A percentile compares a stretch with the other conserved stretches of the same genome.
phyloP scores from a whole-genome alignment of 2,888 invertebrate genomes.

The Brenthis hecate region DNA sequence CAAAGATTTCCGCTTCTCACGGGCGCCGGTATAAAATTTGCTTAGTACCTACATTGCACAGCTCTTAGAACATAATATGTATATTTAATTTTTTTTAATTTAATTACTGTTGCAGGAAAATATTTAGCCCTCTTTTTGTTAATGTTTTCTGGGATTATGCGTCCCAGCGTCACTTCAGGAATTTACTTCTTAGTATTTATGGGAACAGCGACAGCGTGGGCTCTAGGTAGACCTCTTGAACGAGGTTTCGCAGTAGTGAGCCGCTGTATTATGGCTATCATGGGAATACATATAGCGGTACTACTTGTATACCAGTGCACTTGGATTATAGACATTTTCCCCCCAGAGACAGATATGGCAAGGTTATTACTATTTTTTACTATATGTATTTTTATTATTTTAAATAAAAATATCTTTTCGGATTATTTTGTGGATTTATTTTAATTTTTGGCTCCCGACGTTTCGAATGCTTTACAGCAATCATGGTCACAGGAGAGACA shows the following conservation, averaged over 20 bases:
- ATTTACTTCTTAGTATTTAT: slow-evolving; percentile 95
- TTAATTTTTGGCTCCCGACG: too few species aligned
- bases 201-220: slow-evolving; percentile 92
- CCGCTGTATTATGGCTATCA: slow-evolving; percentile 87
- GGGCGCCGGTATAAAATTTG: slow-evolving; percentile 58
- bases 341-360: slow-evolving; percentile 86
- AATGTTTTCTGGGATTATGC: slow-evolving; percentile 88
- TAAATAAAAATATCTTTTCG: not conserved
- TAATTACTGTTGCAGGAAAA: slow-evolving; percentile 76
- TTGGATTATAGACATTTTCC: slow-evolving; percentile 88
- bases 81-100: not conserved
- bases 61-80: not conserved
- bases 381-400: not conserved
- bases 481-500: too few species aligned
- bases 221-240: slow-evolving; percentile 89
- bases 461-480: too few species aligned
- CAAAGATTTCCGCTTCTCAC: slow-evolving; percentile 66
- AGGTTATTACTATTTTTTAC: slow-evolving; percentile 76
- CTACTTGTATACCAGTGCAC: slow-evolving; percentile 93
- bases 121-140: slow-evolving; percentile 85
- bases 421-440: too few species aligned
- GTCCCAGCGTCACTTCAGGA: slow-evolving; percentile 91
- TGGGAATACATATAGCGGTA: slow-evolving; percentile 87
- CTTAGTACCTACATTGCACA: not conserved
- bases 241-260: slow-evolving; percentile 89